phyloP scores from a whole-genome alignment of 2,888 invertebrate genomes.

The Spilosoma lubricipeda region DNA sequence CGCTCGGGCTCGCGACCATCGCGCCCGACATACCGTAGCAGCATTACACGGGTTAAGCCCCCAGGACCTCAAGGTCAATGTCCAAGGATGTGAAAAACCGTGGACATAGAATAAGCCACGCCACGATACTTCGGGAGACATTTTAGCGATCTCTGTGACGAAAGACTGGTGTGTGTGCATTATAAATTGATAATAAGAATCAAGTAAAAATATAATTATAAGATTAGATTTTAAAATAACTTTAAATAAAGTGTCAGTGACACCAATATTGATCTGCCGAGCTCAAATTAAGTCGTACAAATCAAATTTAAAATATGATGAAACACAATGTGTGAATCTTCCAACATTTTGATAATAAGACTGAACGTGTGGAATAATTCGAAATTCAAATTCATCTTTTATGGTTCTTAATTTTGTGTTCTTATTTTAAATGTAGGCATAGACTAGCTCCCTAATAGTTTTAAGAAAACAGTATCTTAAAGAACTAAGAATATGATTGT shows the following conservation, averaged over 20 bases:
- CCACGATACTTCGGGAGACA: conserved; percentile 58
- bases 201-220: conserved; percentile 29
- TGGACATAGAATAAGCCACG: conserved; percentile 62
- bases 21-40: conserved; percentile 65
- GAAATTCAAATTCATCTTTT: conserved; percentile 46
- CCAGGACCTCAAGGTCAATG: conserved; percentile 54
- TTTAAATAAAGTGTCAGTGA: conserved; percentile 34
- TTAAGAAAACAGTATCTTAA: conserved; percentile 7
- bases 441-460: conserved; percentile 42
- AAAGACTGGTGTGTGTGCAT: conserved; percentile 61
- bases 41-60: conserved; percentile 66
- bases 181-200: conserved; percentile 39
- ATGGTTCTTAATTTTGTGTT: conserved; percentile 52
- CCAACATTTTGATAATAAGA: conserved; percentile 66
- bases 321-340: conserved; percentile 53
- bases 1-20: conserved; percentile 57
- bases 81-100: conserved; percentile 79
- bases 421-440: conserved; percentile 52
- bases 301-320: conserved; percentile 52
- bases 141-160: conserved; percentile 59
- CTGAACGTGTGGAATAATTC: conserved; percentile 64
- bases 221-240: conserved; percentile 32
- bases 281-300: conserved; percentile 71
- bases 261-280: conserved; percentile 42
- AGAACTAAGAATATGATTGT: conserved; percentile 2